A percentile compares a stretch with the other conserved stretches of the same genome.
Evolutionary conservation across 2,113 vertebrate genomes (phyloP).

Genomic region (Callopanchax toddi): DNA sequence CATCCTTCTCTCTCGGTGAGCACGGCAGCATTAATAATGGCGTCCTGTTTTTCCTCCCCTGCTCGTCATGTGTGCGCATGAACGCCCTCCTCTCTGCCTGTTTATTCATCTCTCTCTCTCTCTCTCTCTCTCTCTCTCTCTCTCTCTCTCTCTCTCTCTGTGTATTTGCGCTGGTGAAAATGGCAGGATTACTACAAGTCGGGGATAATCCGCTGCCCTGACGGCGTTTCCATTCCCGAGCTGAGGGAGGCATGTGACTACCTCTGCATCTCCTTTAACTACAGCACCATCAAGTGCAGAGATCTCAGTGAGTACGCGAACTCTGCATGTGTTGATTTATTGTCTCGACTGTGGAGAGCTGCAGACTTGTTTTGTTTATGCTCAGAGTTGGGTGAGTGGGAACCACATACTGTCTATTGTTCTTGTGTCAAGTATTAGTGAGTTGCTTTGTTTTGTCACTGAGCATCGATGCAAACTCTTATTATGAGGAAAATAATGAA

Average conservation of each 20-base stretch:
- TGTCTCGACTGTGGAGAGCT: not conserved
- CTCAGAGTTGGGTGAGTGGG: conserved; percentile 27
- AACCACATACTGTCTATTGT: not conserved
- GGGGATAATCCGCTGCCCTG: conserved; percentile 98
- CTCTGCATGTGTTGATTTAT: not conserved
- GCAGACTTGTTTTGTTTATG: not conserved
- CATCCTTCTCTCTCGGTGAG: conserved; percentile 18
- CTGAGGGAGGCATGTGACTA: conserved; percentile 99
- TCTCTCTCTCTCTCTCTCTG: not conserved
- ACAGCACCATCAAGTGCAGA: conserved; percentile 99
- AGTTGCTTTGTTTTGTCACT: too few species aligned
- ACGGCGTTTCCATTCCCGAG: conserved; percentile 99
- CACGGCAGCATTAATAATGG: conserved; percentile 76
- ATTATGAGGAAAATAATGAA: too few species aligned
- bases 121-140: conserved; percentile 11
- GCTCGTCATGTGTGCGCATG: conserved; percentile 26
- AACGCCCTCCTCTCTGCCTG: conserved; percentile 23
- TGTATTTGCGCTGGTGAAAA: conserved; percentile 42
- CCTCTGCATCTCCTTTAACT: conserved; percentile 98
- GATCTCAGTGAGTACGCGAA: conserved; percentile 93
- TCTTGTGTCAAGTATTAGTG: not conserved
- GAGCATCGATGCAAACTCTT: too few species aligned
- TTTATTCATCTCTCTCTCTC: conserved; percentile 30
- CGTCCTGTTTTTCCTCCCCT: conserved; percentile 61
- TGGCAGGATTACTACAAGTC: conserved; percentile 99